Base-by-base conservation (phyloP, 2,888 invertebrate species). In the Drosophila maculinotata region DNA sequence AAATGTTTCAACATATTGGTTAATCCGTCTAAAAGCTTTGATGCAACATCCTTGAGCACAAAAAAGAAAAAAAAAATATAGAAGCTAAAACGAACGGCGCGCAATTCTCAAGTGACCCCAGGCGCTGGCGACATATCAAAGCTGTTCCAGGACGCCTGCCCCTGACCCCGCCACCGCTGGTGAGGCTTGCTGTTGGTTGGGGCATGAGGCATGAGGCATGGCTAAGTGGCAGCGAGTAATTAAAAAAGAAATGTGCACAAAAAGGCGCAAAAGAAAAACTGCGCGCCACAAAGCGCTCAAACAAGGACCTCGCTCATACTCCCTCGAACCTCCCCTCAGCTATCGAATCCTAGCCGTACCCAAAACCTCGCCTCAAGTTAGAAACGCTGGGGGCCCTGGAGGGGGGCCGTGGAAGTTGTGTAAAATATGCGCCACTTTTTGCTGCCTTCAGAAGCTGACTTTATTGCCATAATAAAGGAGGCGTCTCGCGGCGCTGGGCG, bases 11-110 rank as follows among this genome's bases (percentile, higher is more conserved):
- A 59, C 49, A 70, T 76, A 75, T 75, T 87, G 85, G 85, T 84
- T 82, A 87, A 82, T 82, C 78, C 87, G 56, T 56, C 81, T 87
- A 76, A 82, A 87, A 87, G 87, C 87, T 84, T 84, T 87, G 87
- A 86, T 74, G 83, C 52, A 56, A 53, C 68, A 67, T 28, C 51
- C 47, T n/a, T n/a, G n/a, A n/a, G n/a, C n/a, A 25, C 9, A 33
- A 14, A 42, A 30, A 39, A 42, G 49, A 41, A 15, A 31, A 9
- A 52, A 7, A n/a, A 15, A 14, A 20, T 20, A 2, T 3, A 4
- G 4, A 20, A 20, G 20, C 2, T 17, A 28, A 33, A 60, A 26
- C 15, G 78, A 75, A 76, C 79, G 74, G 26, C 56, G 52, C 56
- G 64, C 77, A 79, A 86, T 67, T 70, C 77, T 86, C 80, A 80